phyloP scores from a whole-genome alignment of 37 sponge, comb jelly and placozoan species.

The Amphimedon queenslandica region DNA sequence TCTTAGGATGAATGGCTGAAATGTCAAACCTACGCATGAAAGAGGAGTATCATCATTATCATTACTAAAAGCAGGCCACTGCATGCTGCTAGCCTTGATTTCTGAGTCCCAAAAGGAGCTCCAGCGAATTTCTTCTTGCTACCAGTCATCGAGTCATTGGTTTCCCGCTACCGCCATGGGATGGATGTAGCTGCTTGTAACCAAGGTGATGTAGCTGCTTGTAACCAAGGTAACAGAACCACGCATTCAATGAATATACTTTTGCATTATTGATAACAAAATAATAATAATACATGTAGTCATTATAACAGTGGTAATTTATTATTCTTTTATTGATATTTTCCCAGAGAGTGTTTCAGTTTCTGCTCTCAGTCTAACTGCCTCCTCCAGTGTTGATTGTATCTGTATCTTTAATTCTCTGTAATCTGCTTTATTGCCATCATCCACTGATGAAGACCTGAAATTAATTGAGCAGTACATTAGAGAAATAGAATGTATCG shows the following conservation, averaged over 20 bases:
- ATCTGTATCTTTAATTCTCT: constrained; percentile 51
- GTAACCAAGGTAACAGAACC: too few relatives aligned
- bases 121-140: constrained; percentile 69
- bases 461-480: too few relatives aligned
- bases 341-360: constrained; percentile 35
- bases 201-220: too few relatives aligned
- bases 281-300: too few relatives aligned
- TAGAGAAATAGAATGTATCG: too few relatives aligned
- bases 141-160: not conserved
- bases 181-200: too few relatives aligned
- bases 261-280: too few relatives aligned
- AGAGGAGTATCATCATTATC: not conserved
- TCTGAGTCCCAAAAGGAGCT: constrained; percentile 93
- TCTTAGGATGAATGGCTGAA: constrained; percentile 89
- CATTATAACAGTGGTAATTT: too few relatives aligned
- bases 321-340: not conserved
- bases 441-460: too few relatives aligned
- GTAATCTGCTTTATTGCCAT: not conserved
- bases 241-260: too few relatives aligned
- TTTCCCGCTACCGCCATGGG: too few relatives aligned
- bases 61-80: not conserved
- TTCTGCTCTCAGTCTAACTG: constrained; percentile 64
- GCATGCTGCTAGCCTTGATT: constrained; percentile 59
- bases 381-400: constrained; percentile 55
- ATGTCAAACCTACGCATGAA: constrained; percentile 73